Percentiles rank a stretch among this genome's conserved stretches.
Evolutionary conservation across 2,888 invertebrate species (phyloP).

Genomic region (Neoaliturus tenellus): DNA sequence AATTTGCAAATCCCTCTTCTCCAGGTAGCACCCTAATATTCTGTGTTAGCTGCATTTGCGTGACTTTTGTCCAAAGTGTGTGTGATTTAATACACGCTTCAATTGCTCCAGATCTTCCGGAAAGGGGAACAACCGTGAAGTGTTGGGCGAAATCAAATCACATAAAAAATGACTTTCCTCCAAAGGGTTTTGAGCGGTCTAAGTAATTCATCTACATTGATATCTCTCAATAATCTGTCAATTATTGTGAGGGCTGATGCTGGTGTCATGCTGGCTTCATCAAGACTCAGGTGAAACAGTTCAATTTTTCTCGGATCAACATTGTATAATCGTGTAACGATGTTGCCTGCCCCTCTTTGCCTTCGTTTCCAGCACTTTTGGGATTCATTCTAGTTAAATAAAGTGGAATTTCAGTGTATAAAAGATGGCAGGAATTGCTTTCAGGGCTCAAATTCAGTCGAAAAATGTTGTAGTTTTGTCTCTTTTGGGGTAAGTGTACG

Average conservation of each 20-base stretch:
- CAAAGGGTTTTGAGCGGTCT: not conserved
- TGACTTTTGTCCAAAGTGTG: not conserved
- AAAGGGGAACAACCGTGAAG: not conserved
- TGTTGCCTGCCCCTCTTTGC: no score
- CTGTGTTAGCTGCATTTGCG: not conserved
- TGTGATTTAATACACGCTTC: not conserved
- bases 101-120: not conserved
- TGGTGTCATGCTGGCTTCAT: no score
- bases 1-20: not conserved
- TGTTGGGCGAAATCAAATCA: not conserved
- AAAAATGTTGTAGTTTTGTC: no score
- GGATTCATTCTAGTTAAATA: no score
- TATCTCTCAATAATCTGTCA: not conserved
- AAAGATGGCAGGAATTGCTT: no score
- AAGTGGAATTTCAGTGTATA: no score
- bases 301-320: no score
- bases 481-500: no score
- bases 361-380: no score
- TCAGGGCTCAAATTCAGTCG: no score
- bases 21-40: not conserved
- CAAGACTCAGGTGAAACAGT: no score
- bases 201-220: not conserved
- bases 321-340: no score
- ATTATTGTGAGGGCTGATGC: not conserved
- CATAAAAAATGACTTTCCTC: not conserved